Evolutionary conservation across 2,797 vertebrate species (phyloP).

Genomic region (Sarcoramphus papa): DNA sequence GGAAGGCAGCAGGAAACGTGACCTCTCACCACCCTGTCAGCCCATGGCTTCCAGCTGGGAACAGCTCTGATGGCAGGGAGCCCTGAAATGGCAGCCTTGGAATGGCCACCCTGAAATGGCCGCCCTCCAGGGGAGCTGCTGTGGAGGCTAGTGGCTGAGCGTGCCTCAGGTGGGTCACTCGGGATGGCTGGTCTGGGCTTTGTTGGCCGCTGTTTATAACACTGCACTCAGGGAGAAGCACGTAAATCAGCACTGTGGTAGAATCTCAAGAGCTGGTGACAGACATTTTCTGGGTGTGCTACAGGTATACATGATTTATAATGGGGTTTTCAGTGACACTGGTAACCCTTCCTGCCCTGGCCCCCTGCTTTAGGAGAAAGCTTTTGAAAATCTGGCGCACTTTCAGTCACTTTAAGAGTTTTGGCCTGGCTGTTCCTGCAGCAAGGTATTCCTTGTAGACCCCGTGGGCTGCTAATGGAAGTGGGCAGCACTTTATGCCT

Average conservation of each 20-base stretch:
- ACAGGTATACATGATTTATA: not conserved
- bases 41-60: not conserved
- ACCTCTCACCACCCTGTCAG: not conserved
- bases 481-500: not conserved
- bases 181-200: rapidly evolving
- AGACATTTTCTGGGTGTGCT: not conserved
- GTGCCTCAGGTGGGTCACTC: not conserved
- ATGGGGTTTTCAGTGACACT: not conserved
- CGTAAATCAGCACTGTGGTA: rapidly evolving
- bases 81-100: not conserved
- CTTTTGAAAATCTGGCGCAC: not conserved
- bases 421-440: not conserved
- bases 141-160: not conserved
- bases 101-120: not conserved
- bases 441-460: not conserved
- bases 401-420: not conserved
- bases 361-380: not conserved
- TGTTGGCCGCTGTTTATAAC: not conserved
- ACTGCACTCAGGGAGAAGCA: not conserved
- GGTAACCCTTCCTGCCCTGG: not conserved
- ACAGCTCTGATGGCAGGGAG: not conserved
- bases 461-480: not conserved
- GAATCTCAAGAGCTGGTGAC: not conserved
- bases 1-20: not conserved
- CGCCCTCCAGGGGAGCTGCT: not conserved